phyloP scores from a whole-genome alignment of 2,113 vertebrate genomes.

The Hiodon tergisus region DNA sequence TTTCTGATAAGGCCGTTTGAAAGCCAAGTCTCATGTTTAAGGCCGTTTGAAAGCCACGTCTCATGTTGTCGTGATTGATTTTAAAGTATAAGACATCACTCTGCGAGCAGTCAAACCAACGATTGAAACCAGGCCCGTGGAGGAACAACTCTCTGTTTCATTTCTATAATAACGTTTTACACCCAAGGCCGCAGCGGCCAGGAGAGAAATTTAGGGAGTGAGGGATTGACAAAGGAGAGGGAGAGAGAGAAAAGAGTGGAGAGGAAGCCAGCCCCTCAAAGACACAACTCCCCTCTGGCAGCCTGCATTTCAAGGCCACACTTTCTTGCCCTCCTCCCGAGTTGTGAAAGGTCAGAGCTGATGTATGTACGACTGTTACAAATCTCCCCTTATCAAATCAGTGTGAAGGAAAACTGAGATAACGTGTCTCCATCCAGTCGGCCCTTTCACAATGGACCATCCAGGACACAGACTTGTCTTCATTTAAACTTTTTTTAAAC shows the following conservation, averaged over 20 bases:
- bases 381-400: constrained; percentile 58
- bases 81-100: no score
- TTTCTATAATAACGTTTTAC: constrained; percentile 34
- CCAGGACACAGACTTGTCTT: background rate
- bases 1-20: no score
- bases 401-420: constrained; percentile 54
- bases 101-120: no score
- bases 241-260: constrained; percentile 40
- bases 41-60: no score
- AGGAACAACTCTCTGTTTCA: background rate
- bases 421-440: constrained; percentile 60
- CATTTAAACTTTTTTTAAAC: background rate
- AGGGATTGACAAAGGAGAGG: constrained; percentile 42
- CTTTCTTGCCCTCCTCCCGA: constrained; percentile 56
- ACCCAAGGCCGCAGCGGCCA: constrained; percentile 45
- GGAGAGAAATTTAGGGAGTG: constrained; percentile 52
- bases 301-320: constrained; percentile 59
- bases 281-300: constrained; percentile 49
- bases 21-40: no score
- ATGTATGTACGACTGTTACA: constrained; percentile 47
- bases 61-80: no score
- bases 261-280: constrained; percentile 33
- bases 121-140: background rate
- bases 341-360: constrained; percentile 24
- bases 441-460: constrained; percentile 49